Evolutionary conservation across 2,797 vertebrate genomes (phyloP).

Genomic region (Galagoides demidoff): DNA sequence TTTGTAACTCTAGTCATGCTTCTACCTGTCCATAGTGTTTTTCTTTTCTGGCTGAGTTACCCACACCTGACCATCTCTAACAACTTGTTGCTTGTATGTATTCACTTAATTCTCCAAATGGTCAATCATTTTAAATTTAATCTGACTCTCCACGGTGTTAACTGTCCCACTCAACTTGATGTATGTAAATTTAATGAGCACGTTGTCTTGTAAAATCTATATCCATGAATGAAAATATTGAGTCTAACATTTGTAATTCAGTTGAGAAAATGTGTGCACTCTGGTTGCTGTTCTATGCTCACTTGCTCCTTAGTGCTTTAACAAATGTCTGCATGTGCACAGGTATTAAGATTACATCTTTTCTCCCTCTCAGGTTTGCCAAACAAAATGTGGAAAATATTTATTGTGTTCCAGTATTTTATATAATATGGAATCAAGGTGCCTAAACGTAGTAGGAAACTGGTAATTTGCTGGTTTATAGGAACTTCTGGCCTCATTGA

Average conservation of each 20-base stretch:
- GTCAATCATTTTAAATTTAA: slow-evolving; percentile 74
- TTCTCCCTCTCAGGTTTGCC: not conserved
- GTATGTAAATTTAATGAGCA: slow-evolving; percentile 73
- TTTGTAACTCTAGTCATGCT: not conserved
- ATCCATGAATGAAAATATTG: slow-evolving; percentile 67
- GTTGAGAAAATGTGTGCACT: slow-evolving; percentile 38
- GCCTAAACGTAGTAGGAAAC: not conserved
- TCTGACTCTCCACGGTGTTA: slow-evolving; percentile 65
- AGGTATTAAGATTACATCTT: not conserved
- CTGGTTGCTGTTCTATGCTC: slow-evolving; percentile 34
- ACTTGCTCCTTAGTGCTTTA: not conserved
- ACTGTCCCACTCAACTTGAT: slow-evolving; percentile 66
- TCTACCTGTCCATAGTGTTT: not conserved
- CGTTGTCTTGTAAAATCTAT: slow-evolving; percentile 70
- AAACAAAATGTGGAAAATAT: not conserved
- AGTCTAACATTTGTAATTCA: slow-evolving; percentile 61
- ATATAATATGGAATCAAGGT: slow-evolving; percentile 1
- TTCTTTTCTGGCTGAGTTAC: slow-evolving; percentile 37
- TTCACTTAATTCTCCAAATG: slow-evolving; percentile 65
- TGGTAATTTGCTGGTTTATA: not conserved
- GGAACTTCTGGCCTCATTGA: not conserved
- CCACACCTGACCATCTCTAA: slow-evolving; percentile 55
- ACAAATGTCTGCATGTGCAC: not conserved
- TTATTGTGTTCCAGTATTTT: slow-evolving; percentile 49
- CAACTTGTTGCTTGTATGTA: slow-evolving; percentile 37